Evolutionary conservation across 1,140 invertebrate species (phyloP).

Genomic region (Fopius arisanus): DNA sequence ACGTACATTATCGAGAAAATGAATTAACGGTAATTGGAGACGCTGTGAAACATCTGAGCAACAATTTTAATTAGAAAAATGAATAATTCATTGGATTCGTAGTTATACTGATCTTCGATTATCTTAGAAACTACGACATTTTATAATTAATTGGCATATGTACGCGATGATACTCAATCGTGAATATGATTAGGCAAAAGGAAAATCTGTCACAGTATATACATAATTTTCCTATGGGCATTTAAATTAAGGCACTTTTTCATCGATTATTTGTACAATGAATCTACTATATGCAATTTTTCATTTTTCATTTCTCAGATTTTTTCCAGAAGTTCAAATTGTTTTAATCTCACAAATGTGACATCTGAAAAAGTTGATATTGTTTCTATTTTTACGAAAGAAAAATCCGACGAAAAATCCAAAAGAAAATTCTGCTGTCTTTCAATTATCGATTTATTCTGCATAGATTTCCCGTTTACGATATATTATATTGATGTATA

Average conservation of each 20-base stretch:
- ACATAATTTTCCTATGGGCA: neutral
- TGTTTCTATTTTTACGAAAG: no score
- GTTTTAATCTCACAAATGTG: no score
- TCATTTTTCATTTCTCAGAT: neutral
- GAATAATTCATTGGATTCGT: neutral
- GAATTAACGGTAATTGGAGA: neutral
- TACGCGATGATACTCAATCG: neutral
- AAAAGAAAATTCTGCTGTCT: no score
- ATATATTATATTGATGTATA: no score
- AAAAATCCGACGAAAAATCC: no score
- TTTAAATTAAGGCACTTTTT: neutral
- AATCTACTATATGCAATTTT: neutral
- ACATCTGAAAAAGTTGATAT: no score
- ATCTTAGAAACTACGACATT: neutral
- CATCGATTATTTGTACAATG: neutral
- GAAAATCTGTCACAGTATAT: neutral
- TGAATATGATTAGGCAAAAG: neutral
- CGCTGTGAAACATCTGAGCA: neutral
- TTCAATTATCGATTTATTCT: no score
- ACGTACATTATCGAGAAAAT: neutral
- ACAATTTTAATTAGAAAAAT: neutral
- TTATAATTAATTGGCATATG: neutral
- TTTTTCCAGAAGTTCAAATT: neutral
- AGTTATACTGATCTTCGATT: neutral
- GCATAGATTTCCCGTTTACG: no score